Evolutionary conservation across 2,113 vertebrate genomes (phyloP), one percentile per base, ranked within the genome.

Genomic region (Petromus typicus): DNA sequence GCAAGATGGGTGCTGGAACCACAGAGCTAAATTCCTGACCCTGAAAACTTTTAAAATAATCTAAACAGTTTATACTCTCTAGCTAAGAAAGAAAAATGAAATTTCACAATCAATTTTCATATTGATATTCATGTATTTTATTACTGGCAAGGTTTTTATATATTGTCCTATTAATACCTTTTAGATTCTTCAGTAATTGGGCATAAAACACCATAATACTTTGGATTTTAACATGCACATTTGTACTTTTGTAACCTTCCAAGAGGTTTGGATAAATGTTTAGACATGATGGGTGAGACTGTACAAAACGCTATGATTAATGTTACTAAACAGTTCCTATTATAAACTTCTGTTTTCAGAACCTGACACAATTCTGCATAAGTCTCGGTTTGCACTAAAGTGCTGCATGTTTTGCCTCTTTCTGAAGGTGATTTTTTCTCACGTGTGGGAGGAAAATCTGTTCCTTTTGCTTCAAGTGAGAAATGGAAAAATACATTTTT

Each of bases 341-440:
- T 97, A 95, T 93, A 97, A 97, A 95, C 97, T 97, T 97, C 94
- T 97, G 96, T 97, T 97, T 97, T 93, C 91, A 97, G 96, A 97
- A 91, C 93, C 95, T 97, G 93, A 97, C 95, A 96, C 86, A 87
- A 96, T 95, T 97, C 91, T 97, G 96, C 93, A 97, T 90, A 96
- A 94, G 84, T 93, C 93, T 93, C 27, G 18, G 80, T 96, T 97
- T 96, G 93, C 51, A 88, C 61, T 90, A 85, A 97, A 96, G 87
- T 95, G 91, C 93, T 8, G 0, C 93, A 94, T 97, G 95, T 98
- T 98, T 97, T 98, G 91, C 96, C 91, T 98, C 90, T 97, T 96
- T 95, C 95, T 27, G 84, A 97, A 98, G 97, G 97, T 98, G 96
- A 97, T 96, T 98, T 96, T 97, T 98, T 98, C 97, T 97, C 97